These are phyloP conservation scores for Pituophis catenifer DNA, from an alignment of 2,113 vertebrate genomes.

Conservation along the genomic window DNA sequence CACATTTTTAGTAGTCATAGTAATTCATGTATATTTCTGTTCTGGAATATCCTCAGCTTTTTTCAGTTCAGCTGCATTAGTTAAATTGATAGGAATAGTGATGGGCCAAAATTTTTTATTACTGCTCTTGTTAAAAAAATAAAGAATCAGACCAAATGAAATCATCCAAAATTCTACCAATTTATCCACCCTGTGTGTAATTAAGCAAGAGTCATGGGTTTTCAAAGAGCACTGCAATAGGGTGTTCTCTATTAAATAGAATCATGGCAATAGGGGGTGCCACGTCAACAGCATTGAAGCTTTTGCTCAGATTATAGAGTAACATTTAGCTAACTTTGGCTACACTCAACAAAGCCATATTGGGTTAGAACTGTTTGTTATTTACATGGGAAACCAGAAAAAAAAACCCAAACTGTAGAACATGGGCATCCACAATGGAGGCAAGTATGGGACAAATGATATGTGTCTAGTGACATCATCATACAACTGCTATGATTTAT, in stretches of 20 bases:
- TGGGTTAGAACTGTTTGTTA: neutral
- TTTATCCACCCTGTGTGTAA: neutral
- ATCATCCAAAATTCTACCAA: neutral
- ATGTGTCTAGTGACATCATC: neutral
- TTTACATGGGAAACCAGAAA: neutral
- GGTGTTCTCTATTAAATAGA: too few species aligned
- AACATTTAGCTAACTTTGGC: neutral
- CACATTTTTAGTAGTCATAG: neutral
- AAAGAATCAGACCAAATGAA: neutral
- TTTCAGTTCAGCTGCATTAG: neutral
- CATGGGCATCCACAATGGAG: neutral
- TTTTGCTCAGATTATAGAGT: neutral
- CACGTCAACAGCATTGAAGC: neutral
- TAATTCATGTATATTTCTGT: neutral
- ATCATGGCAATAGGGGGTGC: neutral
- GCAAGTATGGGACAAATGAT: neutral
- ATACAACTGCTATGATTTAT: neutral
- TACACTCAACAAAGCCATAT: neutral
- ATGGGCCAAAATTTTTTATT: neutral
- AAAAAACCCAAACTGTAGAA: neutral
- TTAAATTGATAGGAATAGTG: neutral
- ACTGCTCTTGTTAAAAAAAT: neutral
- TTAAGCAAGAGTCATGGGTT: neutral
- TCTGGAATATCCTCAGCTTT: neutral
- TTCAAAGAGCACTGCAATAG: neutral